These are phyloP conservation scores for Drosophila leonis DNA, from an alignment of 2,888 invertebrate genomes.

Conservation along the genomic window DNA sequence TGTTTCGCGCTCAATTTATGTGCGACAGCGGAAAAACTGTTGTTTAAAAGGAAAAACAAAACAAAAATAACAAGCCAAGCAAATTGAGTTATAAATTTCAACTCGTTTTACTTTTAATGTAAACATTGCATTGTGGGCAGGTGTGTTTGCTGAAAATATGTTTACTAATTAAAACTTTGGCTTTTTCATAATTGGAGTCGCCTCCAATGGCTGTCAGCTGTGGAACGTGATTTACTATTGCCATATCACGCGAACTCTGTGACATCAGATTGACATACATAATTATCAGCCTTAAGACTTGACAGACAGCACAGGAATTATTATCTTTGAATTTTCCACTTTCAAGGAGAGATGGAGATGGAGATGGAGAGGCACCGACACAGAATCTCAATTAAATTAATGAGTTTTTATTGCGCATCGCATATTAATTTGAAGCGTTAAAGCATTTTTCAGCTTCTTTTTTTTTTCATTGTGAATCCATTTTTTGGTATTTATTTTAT, in stretches of 20 bases:
- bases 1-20: conserved; percentile 60
- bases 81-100: conserved; percentile 70
- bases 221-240: not conserved
- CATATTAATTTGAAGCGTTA: not conserved
- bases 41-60: conserved; percentile 7
- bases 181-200: conserved; percentile 32
- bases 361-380: not conserved
- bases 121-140: conserved; percentile 45
- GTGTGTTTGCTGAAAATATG: conserved; percentile 10
- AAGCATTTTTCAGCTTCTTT: not conserved
- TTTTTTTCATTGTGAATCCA: not conserved
- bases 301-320: not conserved
- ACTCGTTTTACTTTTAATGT: conserved; percentile 47
- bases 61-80: conserved; percentile 31
- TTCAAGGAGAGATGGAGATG: not conserved
- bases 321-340: not conserved
- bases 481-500: too few relatives aligned
- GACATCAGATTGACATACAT: conserved; percentile 47
- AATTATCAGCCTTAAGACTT: conserved; percentile 26
- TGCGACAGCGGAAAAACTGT: conserved; percentile 35
- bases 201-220: not conserved
- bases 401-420: not conserved
- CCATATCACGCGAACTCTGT: conserved; percentile 22
- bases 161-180: conserved; percentile 38
- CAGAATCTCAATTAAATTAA: conserved; percentile 12